Evolutionary conservation across 92 coral and sea anemone species (phyloP), one percentile per base, ranked within the genome.

Genomic region (Nematostella vectensis): DNA sequence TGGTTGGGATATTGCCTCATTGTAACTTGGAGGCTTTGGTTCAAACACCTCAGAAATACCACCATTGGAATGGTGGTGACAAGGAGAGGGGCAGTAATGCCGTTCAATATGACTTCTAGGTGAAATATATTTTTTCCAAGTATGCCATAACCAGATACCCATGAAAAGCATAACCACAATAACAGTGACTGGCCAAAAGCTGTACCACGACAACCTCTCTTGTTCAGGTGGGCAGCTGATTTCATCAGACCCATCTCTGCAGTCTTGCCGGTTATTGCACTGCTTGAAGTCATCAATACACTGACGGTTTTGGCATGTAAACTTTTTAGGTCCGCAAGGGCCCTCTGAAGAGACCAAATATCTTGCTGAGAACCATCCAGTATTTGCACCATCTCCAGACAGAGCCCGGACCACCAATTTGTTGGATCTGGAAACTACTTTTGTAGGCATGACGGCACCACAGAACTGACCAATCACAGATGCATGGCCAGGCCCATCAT

Each of bases 81-180:
- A 54, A 0, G 76, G 48, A 43, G 83, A 65, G 2, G 75, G 25
- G n/a, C 76, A 63, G 6, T 60, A 66, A 11, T 48, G 62, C 48
- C 69, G 49, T 29, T 68, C 75, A 15, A 61, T 18, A n/a, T 69
- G 72, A 50, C 81, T 65, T 27, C 87, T 57, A 19, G 79, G 79
- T 9, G 74, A 65, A 16, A 78, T 61, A 56, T 72, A 68, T 55
- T 72, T 93, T 18, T 72, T 74, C 99, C 99, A 93, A 4, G 85
- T 88, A 30, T 78, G 62, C 95, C 96, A 87, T 38, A 93, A 59
- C 99, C 99, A 93, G 1, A 86, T 59, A 0, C 88, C 99, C 62
- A 93, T 80, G 4, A 93, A 62, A 4, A 93, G 50, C 77, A 79
- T 69, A 13, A 78, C 94, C 2, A 83, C 70, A 1, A 86, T 81